These are phyloP conservation scores for Acanthopleura granulata DNA, from an alignment of 2,888 invertebrate species.

Conservation along the genomic window DNA sequence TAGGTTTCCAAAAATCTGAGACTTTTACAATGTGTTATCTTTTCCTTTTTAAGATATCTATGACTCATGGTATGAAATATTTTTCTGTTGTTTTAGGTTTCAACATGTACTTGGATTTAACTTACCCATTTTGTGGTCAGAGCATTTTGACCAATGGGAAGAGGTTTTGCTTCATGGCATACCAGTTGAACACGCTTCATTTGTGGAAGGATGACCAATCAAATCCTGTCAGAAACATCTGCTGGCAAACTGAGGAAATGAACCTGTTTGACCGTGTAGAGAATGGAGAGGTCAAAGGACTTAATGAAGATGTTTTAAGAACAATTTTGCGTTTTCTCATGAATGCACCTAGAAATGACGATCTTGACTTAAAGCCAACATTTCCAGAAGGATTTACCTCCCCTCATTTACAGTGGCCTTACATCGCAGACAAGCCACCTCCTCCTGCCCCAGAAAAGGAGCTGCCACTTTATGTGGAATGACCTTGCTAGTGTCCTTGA, in stretches of 20 bases:
- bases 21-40: neutral
- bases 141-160: constrained; percentile 90
- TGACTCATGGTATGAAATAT: constrained; percentile 20
- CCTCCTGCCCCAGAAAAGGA: neutral
- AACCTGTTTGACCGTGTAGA: constrained; percentile 83
- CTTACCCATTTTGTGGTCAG: constrained; percentile 92
- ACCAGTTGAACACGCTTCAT: constrained; percentile 90
- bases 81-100: constrained; percentile 75
- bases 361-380: constrained; percentile 81
- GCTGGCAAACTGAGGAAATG: constrained; percentile 81
- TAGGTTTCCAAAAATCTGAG: neutral
- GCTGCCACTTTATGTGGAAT: neutral
- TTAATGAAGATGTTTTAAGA: constrained; percentile 85
- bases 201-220: constrained; percentile 72
- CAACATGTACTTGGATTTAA: constrained; percentile 88
- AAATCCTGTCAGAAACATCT: constrained; percentile 83
- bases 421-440: neutral
- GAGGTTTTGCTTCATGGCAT: constrained; percentile 86
- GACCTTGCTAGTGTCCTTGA: too few relatives aligned
- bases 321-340: constrained; percentile 81
- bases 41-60: neutral
- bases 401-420: neutral
- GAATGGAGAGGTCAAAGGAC: constrained; percentile 72
- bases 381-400: constrained; percentile 65
- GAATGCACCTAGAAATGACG: constrained; percentile 63